Conservation (phyloP, 2,113 vertebrate species). For the Microcebus jonahi region DNA sequence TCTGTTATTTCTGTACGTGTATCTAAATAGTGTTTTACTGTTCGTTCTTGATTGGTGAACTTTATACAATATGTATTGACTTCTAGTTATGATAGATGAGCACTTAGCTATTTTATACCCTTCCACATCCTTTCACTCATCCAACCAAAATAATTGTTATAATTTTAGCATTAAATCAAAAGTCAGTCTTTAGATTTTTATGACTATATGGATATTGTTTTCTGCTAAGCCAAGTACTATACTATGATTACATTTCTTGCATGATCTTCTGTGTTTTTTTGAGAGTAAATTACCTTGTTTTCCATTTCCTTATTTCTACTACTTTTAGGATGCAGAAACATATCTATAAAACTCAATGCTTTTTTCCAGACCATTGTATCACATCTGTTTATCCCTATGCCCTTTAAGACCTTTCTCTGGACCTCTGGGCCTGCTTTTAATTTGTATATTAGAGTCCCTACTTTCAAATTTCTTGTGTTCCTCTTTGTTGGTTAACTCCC, state of each 20-base stretch:
- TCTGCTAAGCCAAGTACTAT: neutral
- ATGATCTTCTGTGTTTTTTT: neutral
- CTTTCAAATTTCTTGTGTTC: neutral
- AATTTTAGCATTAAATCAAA: slow-evolving; percentile 17
- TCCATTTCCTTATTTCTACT: neutral
- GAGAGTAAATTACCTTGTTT: neutral
- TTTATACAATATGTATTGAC: neutral
- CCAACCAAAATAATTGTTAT: neutral
- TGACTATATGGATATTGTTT: neutral
- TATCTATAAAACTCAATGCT: neutral
- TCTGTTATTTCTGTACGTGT: neutral
- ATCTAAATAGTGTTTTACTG: neutral
- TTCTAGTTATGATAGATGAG: neutral
- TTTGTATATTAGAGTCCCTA: neutral
- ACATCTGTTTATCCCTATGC: neutral
- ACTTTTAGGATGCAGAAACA: neutral
- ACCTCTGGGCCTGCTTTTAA: too few relatives aligned
- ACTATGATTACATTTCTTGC: neutral
- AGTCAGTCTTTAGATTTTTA: neutral
- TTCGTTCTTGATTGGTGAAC: slow-evolving; percentile 8
- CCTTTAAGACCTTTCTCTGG: neutral
- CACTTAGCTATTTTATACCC: neutral
- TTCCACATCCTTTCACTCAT: neutral
- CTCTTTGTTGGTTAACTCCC: neutral
- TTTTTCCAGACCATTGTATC: neutral